Evolutionary conservation across 2,113 vertebrate species (phyloP), one percentile per base, ranked within the genome.

Genomic region (Mirounga angustirostris): DNA sequence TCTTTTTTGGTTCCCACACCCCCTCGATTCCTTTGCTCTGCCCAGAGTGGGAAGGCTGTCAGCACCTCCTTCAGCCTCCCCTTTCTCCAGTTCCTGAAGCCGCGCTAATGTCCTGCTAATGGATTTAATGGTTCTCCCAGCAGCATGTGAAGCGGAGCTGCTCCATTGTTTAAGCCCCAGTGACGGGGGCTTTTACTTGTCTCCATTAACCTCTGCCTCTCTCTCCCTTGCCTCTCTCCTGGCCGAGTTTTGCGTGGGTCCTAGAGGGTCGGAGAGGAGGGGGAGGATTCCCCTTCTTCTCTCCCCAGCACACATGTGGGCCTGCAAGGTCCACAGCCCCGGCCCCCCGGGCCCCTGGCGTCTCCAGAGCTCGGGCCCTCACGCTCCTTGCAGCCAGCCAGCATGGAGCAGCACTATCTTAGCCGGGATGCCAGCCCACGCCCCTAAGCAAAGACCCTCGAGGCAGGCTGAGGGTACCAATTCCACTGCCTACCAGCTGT

Each of bases 151-250:
- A 96, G 96, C 58, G 26, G 71, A 18, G 58, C n/a, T 0, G 74
- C 91, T 86, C 89, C 88, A 71, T 89, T 95, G 95, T 95, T 69
- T 91, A 56, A 83, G 59, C 63, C 88, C 69, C 5, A 9, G 0
- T 76, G 89, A 83, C 3, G 2, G 83, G 89, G 61, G 21, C 94
- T 65, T 63, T 91, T 12, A 33, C 82, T 91, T 46, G 88, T 52
- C 81, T 92, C 96, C 96, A 80, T 96, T 97, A 95, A 96, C 94
- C 80, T 96, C 87, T 95, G 94, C 96, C 89, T 95, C 50, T 58
- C 71, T 94, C n/a, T 84, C 56, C 54, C 30, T 90, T 67, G 14
- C 63, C 22, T 52, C 15, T 50, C 33, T 58, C 80, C 40, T 26
- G 82, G 61, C 71, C 87, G 40, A 67, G 81, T 79, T 83, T 67